Evolutionary conservation across 2,888 invertebrate species (phyloP).

Genomic region (Leptopilina syphax): DNA sequence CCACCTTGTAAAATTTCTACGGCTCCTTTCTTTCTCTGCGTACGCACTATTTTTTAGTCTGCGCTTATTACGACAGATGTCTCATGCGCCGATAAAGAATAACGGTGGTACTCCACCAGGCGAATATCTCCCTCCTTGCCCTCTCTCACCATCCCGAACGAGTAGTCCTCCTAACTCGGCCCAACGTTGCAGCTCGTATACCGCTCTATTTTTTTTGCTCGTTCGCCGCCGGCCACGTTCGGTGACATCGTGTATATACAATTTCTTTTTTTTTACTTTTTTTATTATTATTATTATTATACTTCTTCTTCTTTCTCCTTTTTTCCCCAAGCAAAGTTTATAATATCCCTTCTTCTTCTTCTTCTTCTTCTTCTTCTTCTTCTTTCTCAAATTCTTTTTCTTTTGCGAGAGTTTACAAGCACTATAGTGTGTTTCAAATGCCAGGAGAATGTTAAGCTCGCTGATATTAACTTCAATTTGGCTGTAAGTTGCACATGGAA

Average conservation of each 20-base stretch:
- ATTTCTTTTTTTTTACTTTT: constrained; percentile 25
- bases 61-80: constrained; percentile 83
- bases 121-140: constrained; percentile 37
- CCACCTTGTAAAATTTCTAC: constrained; percentile 48
- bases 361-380: not conserved
- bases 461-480: constrained; percentile 43
- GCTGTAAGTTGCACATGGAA: constrained; percentile 44
- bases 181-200: constrained; percentile 49
- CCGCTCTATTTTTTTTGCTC: constrained; percentile 53
- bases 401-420: constrained; percentile 29
- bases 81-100: constrained; percentile 79
- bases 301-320: constrained; percentile 34
- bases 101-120: constrained; percentile 54
- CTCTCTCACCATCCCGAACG: constrained; percentile 42
- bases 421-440: constrained; percentile 35
- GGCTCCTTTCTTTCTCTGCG: constrained; percentile 58
- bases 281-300: too few species aligned
- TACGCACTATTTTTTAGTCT: constrained; percentile 83
- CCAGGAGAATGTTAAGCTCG: constrained; percentile 31
- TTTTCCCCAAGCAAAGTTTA: constrained; percentile 33
- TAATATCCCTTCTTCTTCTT: not conserved
- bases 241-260: constrained; percentile 30
- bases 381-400: not conserved
- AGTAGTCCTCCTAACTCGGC: constrained; percentile 53
- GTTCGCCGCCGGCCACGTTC: constrained; percentile 42